phyloP scores from a whole-genome alignment of 1,140 invertebrate species.

The Pantala flavescens region DNA sequence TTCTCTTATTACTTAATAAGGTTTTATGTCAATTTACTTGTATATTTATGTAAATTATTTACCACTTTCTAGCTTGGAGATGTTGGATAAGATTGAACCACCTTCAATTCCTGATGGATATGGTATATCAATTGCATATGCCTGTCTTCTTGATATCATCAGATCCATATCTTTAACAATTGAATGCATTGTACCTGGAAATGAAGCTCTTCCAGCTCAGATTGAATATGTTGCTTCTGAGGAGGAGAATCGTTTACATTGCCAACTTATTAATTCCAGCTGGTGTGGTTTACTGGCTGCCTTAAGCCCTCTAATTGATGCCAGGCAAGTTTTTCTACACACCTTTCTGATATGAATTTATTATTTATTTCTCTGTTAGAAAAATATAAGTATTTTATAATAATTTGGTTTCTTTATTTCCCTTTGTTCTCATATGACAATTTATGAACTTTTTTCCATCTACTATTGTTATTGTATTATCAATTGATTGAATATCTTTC shows the following conservation, averaged over 20 bases:
- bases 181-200: slow-evolving; percentile 25
- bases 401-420: slow-evolving; percentile 16
- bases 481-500: no score
- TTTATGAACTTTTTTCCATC: no score
- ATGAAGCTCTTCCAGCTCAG: slow-evolving; percentile 30
- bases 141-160: slow-evolving; percentile 80
- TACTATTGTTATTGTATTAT: no score
- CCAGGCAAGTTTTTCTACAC: slow-evolving; percentile 49
- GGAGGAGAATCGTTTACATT: slow-evolving; percentile 46
- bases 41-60: no score
- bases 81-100: slow-evolving; percentile 90
- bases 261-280: slow-evolving; percentile 82
- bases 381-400: slow-evolving; percentile 17
- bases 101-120: slow-evolving; percentile 88
- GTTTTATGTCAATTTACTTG: no score
- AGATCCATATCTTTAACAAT: slow-evolving; percentile 62
- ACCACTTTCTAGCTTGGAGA: slow-evolving; percentile 61
- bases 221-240: slow-evolving; percentile 39
- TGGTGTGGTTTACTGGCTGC: slow-evolving; percentile 91
- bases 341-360: slow-evolving; percentile 21
- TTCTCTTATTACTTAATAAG: no score
- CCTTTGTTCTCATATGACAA: no score
- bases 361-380: slow-evolving; percentile 14
- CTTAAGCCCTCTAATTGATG: slow-evolving; percentile 82
- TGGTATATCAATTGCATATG: slow-evolving; percentile 88